These are phyloP conservation scores for Ooceraea biroi DNA, from an alignment of 1,140 invertebrate species.

Conservation along the genomic window DNA sequence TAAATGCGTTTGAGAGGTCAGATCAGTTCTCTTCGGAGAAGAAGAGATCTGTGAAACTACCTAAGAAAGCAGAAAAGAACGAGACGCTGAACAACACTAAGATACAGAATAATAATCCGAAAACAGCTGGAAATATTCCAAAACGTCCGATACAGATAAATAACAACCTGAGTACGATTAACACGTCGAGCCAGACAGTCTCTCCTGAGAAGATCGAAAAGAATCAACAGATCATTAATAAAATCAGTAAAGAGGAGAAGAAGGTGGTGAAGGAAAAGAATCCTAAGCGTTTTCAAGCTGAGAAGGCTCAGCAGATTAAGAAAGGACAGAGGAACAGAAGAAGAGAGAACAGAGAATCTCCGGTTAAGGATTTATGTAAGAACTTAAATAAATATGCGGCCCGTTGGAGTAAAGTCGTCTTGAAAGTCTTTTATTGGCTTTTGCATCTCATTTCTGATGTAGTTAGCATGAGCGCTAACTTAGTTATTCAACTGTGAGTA, in stretches of 20 bases:
- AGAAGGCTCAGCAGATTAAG: constrained; percentile 84
- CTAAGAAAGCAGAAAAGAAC: constrained; percentile 77
- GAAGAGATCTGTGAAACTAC: constrained; percentile 74
- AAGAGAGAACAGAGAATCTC: constrained; percentile 81
- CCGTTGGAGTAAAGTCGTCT: constrained; percentile 90
- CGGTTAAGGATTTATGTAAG: constrained; percentile 86
- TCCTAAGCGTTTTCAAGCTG: constrained; percentile 82
- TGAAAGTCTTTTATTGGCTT: constrained; percentile 91
- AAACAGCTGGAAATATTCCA: constrained; percentile 73
- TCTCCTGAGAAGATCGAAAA: constrained; percentile 82
- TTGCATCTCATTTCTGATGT: constrained; percentile 92
- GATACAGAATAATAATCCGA: constrained; percentile 78
- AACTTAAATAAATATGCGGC: constrained; percentile 86
- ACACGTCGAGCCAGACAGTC: constrained; percentile 79
- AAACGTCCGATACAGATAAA: constrained; percentile 84
- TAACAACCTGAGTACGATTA: constrained; percentile 84
- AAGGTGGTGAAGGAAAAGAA: constrained; percentile 85
- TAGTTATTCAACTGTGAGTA: constrained; percentile 92
- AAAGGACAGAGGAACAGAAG: constrained; percentile 82
- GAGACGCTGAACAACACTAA: constrained; percentile 81
- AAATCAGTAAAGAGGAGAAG: constrained; percentile 84
- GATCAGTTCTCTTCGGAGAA: constrained; percentile 81
- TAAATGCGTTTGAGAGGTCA: constrained; percentile 79
- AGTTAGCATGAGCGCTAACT: constrained; percentile 91
- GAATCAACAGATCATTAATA: constrained; percentile 85